Conservation (phyloP, 2,797 vertebrate genomes). For the Acrocephalus scirpaceus region DNA sequence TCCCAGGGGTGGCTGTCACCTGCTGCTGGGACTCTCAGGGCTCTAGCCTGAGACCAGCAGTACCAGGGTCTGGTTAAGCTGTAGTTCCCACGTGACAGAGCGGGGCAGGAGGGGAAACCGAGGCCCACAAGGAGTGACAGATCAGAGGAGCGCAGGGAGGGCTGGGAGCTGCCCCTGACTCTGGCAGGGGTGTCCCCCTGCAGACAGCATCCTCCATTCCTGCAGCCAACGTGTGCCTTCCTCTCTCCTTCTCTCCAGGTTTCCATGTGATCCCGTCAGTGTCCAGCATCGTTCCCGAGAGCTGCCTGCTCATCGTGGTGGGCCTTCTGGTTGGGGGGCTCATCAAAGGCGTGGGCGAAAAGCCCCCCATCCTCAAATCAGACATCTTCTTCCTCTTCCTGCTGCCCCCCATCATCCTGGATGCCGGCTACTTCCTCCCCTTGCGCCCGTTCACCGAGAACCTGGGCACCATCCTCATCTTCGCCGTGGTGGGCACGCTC, state of each 20-base stretch:
- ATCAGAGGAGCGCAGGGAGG: background rate
- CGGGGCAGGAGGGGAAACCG: background rate
- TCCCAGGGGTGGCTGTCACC: background rate
- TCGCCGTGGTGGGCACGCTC: slow-evolving; percentile 93
- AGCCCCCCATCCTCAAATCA: slow-evolving; percentile 85
- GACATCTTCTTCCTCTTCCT: slow-evolving; percentile 92
- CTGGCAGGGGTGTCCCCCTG: background rate
- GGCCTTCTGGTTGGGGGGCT: slow-evolving; percentile 93
- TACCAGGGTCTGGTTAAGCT: background rate
- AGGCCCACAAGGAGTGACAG: background rate
- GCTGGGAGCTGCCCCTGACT: background rate
- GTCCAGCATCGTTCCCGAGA: slow-evolving; percentile 93
- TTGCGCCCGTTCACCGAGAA: slow-evolving; percentile 95
- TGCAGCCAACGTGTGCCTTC: accelerated
- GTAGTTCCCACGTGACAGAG: background rate
- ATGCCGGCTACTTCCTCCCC: slow-evolving; percentile 96
- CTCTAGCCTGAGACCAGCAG: background rate
- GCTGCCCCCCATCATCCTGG: slow-evolving; percentile 96
- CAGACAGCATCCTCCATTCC: background rate
- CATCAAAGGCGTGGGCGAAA: slow-evolving; percentile 88
- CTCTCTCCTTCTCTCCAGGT: slow-evolving; percentile 75
- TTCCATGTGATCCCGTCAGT: slow-evolving; percentile 94
- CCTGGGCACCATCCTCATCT: slow-evolving; percentile 96
- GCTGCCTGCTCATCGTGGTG: slow-evolving; percentile 95
- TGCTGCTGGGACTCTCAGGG: accelerated